These are phyloP conservation scores for Rhorus exstirpatorius DNA, from an alignment of 2,888 invertebrate species.

Conservation along the genomic window DNA sequence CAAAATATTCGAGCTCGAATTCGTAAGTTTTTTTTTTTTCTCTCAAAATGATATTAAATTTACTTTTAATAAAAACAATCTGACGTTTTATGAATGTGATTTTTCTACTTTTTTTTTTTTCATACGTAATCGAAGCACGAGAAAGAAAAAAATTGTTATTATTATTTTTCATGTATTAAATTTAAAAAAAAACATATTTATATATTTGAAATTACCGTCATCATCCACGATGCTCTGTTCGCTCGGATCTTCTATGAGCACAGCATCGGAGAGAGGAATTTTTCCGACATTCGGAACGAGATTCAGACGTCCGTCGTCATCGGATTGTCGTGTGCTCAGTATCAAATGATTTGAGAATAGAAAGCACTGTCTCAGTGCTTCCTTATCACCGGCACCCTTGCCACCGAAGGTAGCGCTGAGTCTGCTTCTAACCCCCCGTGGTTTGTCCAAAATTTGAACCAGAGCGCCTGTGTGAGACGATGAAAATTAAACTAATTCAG, in stretches of 20 bases:
- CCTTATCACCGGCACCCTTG: constrained; percentile 88
- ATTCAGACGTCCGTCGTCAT: constrained; percentile 94
- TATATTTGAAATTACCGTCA: constrained; percentile 87
- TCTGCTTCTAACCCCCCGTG: constrained; percentile 87
- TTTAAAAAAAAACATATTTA: too few species aligned
- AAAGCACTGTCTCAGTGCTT: constrained; percentile 93
- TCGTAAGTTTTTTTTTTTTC: too few species aligned
- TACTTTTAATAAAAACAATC: too few species aligned
- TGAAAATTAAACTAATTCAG: too few species aligned
- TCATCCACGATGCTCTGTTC: constrained; percentile 89
- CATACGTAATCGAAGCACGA: too few species aligned
- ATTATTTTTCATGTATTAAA: too few species aligned
- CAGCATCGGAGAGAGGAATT: constrained; percentile 93
- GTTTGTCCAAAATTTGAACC: constrained; percentile 91
- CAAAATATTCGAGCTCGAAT: too few species aligned
- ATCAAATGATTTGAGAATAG: constrained; percentile 96
- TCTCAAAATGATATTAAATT: too few species aligned
- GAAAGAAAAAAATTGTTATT: too few species aligned
- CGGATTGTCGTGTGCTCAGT: constrained; percentile 91
- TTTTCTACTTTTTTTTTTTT: too few species aligned
- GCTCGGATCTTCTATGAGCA: constrained; percentile 94
- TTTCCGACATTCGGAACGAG: constrained; percentile 93
- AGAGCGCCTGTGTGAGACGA: constrained; percentile 88
- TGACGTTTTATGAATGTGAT: too few species aligned
- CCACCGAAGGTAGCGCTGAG: constrained; percentile 88